These are phyloP conservation scores for Drosophila lini DNA, from an alignment of 1,140 invertebrate species.

Conservation along the genomic window DNA sequence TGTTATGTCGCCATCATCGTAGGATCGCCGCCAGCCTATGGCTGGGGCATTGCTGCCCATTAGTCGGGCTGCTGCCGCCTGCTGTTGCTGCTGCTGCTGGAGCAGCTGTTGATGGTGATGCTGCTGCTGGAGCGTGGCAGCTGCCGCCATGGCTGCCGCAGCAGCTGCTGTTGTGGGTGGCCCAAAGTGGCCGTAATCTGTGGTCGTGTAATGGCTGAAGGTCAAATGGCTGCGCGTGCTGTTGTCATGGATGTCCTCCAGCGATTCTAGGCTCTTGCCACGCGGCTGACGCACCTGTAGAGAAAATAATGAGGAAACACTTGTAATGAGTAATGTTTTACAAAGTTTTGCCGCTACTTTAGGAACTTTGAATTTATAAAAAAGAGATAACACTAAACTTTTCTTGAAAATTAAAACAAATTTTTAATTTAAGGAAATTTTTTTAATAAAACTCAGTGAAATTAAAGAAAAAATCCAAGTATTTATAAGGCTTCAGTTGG, in stretches of 20 bases:
- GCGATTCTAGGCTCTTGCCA: slow-evolving; percentile 93
- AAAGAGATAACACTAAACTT: neutral
- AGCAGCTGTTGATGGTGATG: slow-evolving; percentile 60
- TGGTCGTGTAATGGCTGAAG: slow-evolving; percentile 85
- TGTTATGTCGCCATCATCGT: slow-evolving; percentile 95
- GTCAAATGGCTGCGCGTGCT: slow-evolving; percentile 87
- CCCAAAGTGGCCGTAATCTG: slow-evolving; percentile 83
- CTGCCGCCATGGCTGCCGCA: slow-evolving; percentile 84
- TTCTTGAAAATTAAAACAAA: neutral
- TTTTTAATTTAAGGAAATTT: neutral
- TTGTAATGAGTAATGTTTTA: slow-evolving; percentile 3
- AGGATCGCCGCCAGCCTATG: slow-evolving; percentile 90
- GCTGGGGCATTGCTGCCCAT: slow-evolving; percentile 73
- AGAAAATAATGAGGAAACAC: neutral
- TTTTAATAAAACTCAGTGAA: neutral
- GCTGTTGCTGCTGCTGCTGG: slow-evolving; percentile 70
- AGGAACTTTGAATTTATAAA: neutral
- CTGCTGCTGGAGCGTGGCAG: slow-evolving; percentile 84
- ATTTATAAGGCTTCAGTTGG: neutral
- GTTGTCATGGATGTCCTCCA: slow-evolving; percentile 89
- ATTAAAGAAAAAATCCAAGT: neutral
- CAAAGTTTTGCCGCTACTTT: neutral
- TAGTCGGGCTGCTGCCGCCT: slow-evolving; percentile 68
- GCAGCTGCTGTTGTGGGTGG: slow-evolving; percentile 85
- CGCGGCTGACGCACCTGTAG: slow-evolving; percentile 87